Evolutionary conservation across 2,888 invertebrate species (phyloP).

Genomic region (Perithous albicinctus): DNA sequence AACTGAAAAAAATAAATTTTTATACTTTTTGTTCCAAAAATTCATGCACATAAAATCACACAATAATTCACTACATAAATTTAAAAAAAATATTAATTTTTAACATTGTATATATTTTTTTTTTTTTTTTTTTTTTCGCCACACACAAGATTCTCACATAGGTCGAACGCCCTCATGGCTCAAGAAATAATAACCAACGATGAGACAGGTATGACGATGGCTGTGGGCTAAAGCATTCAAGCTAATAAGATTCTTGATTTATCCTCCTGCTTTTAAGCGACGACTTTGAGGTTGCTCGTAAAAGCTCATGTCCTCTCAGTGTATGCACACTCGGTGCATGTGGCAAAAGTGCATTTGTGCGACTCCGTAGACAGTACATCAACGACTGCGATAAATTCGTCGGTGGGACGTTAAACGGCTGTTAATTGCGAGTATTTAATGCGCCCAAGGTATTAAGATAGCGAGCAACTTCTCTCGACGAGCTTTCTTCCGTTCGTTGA

Average conservation of each 20-base stretch:
- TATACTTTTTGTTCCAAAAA: too few species aligned
- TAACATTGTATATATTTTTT: too few species aligned
- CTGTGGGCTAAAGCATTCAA: neutral
- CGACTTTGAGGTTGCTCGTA: conserved; percentile 51
- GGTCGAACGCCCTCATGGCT: neutral
- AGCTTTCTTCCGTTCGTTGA: neutral
- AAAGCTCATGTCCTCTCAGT: conserved; percentile 42
- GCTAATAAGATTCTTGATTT: conserved; percentile 35
- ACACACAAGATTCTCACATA: neutral
- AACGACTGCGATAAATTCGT: conserved; percentile 63
- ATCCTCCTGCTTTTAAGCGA: conserved; percentile 5
- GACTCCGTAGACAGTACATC: conserved; percentile 3
- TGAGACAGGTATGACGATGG: neutral
- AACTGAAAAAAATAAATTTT: too few species aligned
- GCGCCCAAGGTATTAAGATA: conserved; percentile 13
- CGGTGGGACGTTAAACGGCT: conserved; percentile 56
- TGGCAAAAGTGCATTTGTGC: conserved; percentile 5
- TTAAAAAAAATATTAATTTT: too few species aligned
- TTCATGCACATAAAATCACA: too few species aligned
- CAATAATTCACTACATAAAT: too few species aligned
- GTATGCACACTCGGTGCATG: neutral
- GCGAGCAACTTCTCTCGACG: conserved; percentile 16
- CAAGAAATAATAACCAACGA: conserved; percentile 3
- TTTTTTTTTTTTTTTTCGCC: neutral
- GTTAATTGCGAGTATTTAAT: conserved; percentile 64